A percentile compares a stretch with the other conserved stretches of the same genome.
These are phyloP conservation scores for Craniophora ligustri DNA, from an alignment of 2,888 invertebrate species.

Conservation along the genomic window DNA sequence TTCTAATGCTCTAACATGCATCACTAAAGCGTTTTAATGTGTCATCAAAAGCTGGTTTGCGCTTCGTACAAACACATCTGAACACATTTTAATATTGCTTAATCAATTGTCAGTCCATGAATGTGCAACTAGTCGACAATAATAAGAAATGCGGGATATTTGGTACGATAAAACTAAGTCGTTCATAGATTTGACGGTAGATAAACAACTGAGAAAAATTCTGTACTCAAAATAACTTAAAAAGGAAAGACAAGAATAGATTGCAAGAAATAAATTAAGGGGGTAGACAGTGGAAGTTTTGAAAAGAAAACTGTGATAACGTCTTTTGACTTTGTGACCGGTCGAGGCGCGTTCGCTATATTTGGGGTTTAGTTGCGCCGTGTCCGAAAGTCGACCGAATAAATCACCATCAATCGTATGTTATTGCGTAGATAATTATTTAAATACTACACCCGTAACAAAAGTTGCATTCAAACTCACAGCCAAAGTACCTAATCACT, in stretches of 20 bases:
- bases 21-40: conserved; percentile 16
- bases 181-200: conserved; percentile 50
- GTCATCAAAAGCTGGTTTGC: conserved; percentile 24
- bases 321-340: conserved; percentile 41
- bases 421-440: conserved; percentile 40
- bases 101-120: conserved; percentile 39
- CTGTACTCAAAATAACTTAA: neutral
- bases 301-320: too few species aligned
- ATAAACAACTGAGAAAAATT: conserved; percentile 9
- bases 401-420: conserved; percentile 47
- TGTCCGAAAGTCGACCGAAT: conserved; percentile 45
- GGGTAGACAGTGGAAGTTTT: too few species aligned
- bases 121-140: conserved; percentile 14
- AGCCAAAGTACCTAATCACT: conserved; percentile 41
- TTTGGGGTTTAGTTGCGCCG: conserved; percentile 12
- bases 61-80: conserved; percentile 34
- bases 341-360: conserved; percentile 5
- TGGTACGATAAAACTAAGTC: conserved; percentile 39
- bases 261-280: neutral
- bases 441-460: conserved; percentile 30
- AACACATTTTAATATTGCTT: conserved; percentile 52
- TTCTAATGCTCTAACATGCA: conserved; percentile 8
- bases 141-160: conserved; percentile 33
- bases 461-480: conserved; percentile 40
- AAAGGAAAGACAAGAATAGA: neutral